Evolutionary conservation across 2,113 vertebrate genomes (phyloP).

Genomic region (Corydoras maculifer): DNA sequence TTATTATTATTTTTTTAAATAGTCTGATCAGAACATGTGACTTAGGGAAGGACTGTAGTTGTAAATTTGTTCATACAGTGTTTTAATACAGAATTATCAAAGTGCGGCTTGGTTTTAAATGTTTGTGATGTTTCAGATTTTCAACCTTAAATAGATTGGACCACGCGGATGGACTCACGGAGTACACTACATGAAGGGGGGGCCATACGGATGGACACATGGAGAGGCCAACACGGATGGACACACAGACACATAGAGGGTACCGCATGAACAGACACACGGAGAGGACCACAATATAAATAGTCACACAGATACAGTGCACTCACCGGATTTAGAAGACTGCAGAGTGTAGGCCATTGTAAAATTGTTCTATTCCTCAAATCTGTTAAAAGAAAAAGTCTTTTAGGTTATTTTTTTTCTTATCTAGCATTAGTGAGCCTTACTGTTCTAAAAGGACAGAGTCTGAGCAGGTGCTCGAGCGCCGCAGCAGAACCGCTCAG

Average conservation of each 20-base stretch:
- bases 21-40: too few relatives aligned
- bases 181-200: too few relatives aligned
- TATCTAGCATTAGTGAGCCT: neutral
- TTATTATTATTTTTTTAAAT: too few relatives aligned
- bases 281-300: neutral
- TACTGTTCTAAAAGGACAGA: too few relatives aligned
- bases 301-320: neutral
- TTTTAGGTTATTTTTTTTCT: neutral
- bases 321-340: neutral
- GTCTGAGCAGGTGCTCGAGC: neutral
- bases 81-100: too few relatives aligned
- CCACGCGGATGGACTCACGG: too few relatives aligned
- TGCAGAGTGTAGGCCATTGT: neutral
- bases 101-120: too few relatives aligned
- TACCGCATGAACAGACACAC: neutral
- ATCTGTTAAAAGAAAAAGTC: neutral
- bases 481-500: neutral
- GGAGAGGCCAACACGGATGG: neutral
- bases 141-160: too few relatives aligned
- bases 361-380: neutral
- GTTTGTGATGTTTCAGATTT: too few relatives aligned
- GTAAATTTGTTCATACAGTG: too few relatives aligned
- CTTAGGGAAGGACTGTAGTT: too few relatives aligned
- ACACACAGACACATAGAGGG: neutral
- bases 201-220: too few relatives aligned